Conservation (phyloP, 2,888 invertebrate genomes). For the Eubasilissa splendida region DNA sequence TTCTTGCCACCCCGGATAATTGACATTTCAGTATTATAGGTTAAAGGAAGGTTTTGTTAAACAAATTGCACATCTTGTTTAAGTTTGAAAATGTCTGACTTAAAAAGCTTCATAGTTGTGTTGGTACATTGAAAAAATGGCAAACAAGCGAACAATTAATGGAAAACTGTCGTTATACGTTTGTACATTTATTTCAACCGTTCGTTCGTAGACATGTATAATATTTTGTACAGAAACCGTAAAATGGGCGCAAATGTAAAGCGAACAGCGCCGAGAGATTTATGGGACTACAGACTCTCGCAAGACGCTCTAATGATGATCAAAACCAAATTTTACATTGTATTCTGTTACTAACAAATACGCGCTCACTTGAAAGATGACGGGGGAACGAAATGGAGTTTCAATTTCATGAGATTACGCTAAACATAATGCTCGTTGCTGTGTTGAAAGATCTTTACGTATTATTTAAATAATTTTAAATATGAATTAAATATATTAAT, state of each 20-base stretch:
- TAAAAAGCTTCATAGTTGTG: no score
- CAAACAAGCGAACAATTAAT: no score
- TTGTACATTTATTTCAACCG: neutral
- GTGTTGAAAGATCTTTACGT: neutral
- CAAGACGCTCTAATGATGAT: conserved; percentile 43
- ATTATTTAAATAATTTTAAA: neutral
- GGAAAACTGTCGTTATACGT: no score
- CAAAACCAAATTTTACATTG: conserved; percentile 40
- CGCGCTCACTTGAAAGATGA: conserved; percentile 19
- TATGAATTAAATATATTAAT: no score
- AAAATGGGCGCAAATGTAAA: conserved; percentile 5
- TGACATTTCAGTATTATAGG: no score
- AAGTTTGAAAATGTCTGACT: no score
- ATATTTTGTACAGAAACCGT: conserved; percentile 9
- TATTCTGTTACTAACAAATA: conserved; percentile 13
- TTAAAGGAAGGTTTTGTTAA: no score
- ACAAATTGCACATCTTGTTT: no score
- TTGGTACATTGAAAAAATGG: no score
- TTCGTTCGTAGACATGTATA: neutral
- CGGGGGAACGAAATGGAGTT: conserved; percentile 14
- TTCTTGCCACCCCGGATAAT: no score
- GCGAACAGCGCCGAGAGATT: conserved; percentile 25
- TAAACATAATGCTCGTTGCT: neutral
- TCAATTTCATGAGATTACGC: conserved; percentile 15
- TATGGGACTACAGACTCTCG: conserved; percentile 39